Percentiles rank a stretch among this genome's conserved stretches.
phyloP scores from a whole-genome alignment of 2,888 invertebrate genomes.

The Magallana nippona region DNA sequence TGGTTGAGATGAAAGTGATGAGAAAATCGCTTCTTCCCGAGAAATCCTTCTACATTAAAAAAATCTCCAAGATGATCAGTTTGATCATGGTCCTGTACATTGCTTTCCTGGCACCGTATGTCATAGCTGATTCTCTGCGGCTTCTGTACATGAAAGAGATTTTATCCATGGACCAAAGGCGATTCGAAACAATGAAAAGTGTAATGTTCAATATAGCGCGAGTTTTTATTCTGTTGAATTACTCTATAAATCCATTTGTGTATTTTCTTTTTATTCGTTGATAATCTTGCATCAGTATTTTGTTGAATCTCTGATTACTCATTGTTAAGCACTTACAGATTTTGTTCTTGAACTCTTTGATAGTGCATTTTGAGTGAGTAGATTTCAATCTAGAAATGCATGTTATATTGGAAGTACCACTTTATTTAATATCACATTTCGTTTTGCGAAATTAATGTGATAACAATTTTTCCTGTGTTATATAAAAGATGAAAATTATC shows the following conservation, averaged over 20 bases:
- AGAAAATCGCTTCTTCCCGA: conserved; percentile 17
- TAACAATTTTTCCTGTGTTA: too few species aligned
- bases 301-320: neutral
- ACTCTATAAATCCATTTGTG: conserved; percentile 9
- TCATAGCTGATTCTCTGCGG: neutral
- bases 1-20: neutral
- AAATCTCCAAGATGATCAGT: conserved; percentile 24
- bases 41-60: conserved; percentile 11
- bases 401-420: too few species aligned
- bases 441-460: too few species aligned
- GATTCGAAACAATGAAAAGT: conserved; percentile 1
- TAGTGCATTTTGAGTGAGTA: too few species aligned
- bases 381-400: too few species aligned
- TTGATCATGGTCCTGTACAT: conserved; percentile 11
- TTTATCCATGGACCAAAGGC: neutral
- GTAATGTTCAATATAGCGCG: conserved; percentile 12
- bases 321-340: too few species aligned
- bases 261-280: conserved; percentile 22
- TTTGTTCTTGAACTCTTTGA: too few species aligned
- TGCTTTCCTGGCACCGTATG: conserved; percentile 24
- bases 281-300: neutral
- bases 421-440: too few species aligned
- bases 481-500: too few species aligned
- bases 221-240: conserved; percentile 15
- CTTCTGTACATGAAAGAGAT: conserved; percentile 11